phyloP scores from a whole-genome alignment of 2,888 invertebrate genomes.

The Lutraria lutraria region DNA sequence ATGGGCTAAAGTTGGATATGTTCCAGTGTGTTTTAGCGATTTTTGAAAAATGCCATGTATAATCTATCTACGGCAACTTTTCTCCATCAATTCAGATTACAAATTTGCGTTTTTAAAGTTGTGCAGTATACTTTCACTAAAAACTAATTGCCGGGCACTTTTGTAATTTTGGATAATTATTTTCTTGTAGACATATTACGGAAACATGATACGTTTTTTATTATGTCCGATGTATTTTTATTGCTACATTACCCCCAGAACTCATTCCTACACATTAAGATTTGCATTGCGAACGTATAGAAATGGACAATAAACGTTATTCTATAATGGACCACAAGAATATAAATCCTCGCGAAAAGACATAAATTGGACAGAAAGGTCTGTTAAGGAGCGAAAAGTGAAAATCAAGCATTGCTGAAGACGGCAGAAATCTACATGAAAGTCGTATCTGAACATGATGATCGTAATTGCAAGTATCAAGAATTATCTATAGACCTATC shows the following conservation, averaged over 20 bases:
- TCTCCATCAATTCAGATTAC: too few relatives aligned
- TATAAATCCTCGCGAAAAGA: slow-evolving; percentile 32
- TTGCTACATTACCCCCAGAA: not conserved
- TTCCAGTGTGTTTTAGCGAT: too few relatives aligned
- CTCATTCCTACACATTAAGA: not conserved
- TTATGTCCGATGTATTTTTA: not conserved
- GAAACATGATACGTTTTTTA: not conserved
- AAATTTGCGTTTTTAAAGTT: too few relatives aligned
- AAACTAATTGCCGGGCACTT: not conserved
- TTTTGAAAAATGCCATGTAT: too few relatives aligned
- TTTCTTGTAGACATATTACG: not conserved
- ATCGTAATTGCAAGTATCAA: not conserved
- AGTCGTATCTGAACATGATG: not conserved
- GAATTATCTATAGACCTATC: not conserved
- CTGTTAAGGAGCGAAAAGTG: slow-evolving; percentile 33
- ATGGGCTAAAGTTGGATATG: too few relatives aligned
- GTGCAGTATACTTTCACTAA: too few relatives aligned
- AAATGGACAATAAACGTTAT: slow-evolving; percentile 19
- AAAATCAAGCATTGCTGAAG: slow-evolving; percentile 6
- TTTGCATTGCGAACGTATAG: slow-evolving; percentile 9
- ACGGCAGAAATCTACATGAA: not conserved
- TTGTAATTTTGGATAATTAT: not conserved
- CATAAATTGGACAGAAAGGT: slow-evolving; percentile 33
- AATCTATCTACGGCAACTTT: too few relatives aligned
- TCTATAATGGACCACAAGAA: slow-evolving; percentile 30